phyloP scores from a whole-genome alignment of 2,797 vertebrate genomes.

The Pseudochirops corinnae region DNA sequence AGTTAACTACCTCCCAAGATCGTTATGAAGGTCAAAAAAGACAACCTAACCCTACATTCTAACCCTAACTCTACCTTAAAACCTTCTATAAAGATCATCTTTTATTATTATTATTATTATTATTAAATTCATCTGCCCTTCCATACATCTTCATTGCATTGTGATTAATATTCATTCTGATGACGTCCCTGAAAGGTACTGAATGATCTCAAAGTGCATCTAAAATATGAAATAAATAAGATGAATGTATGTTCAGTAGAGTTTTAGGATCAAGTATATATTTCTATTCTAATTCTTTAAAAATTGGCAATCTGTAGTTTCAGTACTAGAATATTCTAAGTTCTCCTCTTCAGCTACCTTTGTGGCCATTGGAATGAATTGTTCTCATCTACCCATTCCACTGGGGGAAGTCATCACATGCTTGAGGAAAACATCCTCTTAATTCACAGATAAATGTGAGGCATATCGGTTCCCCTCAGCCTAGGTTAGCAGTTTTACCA shows the following conservation, averaged over 20 bases:
- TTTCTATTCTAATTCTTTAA: not conserved
- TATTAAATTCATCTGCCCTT: slow-evolving; percentile 12
- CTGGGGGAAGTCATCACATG: not conserved
- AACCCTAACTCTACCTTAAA: not conserved
- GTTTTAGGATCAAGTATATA: not conserved
- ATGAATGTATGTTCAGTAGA: not conserved
- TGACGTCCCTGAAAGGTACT: not conserved
- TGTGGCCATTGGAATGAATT: not conserved
- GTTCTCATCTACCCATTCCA: not conserved
- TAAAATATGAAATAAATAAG: slow-evolving; percentile 3
- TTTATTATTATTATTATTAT: not conserved
- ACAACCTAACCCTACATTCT: not conserved
- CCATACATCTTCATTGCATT: not conserved
- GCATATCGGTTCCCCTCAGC: not conserved
- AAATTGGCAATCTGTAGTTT: not conserved
- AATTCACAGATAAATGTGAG: not conserved
- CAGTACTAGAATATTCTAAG: not conserved
- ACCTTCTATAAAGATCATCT: not conserved
- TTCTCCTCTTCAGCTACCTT: not conserved
- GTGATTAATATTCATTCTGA: not conserved
- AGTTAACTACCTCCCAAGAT: not conserved
- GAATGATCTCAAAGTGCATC: not conserved
- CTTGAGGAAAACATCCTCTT: not conserved
- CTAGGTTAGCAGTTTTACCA: not conserved
- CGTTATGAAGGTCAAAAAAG: not conserved